Base-by-base conservation (phyloP, 1,140 invertebrate species). In the Solen grandis region DNA sequence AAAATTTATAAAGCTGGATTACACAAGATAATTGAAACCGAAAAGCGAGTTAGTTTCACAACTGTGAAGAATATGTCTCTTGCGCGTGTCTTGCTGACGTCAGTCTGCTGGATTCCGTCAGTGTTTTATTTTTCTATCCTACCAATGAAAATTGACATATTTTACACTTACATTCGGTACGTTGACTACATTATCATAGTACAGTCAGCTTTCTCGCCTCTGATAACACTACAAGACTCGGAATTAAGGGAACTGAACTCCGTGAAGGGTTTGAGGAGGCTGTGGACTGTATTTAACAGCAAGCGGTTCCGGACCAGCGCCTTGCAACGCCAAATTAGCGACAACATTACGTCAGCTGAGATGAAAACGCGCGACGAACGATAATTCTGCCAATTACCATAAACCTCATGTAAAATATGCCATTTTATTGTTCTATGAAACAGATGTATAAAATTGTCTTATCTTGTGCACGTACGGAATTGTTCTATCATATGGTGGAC, bases 211-310 rank as follows among this genome's bases (percentile, higher is more conserved):
- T 8, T 73, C 3, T 73, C 70, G 4, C 70, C 70, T 1, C 29
- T 59, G 5, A 57, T 73, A 14, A 59, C 70, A 10, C 59, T 73
- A 57, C 57, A 73, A 14, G 70, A 73, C 29, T 35, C 70, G 16
- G 70, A 73, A 8, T 73, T 73, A 33, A 19, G 55, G 13, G 70
- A 73, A n/a, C 41, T 10, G 19, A 19, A n/a, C n/a, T n/a, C n/a
- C n/a, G n/a, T n/a, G n/a, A n/a, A n/a, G n/a, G n/a, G n/a, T n/a
- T n/a, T n/a, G n/a, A n/a, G n/a, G n/a, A n/a, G n/a, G n/a, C n/a
- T n/a, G n/a, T n/a, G n/a, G n/a, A n/a, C n/a, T n/a, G n/a, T n/a
- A n/a, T n/a, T n/a, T n/a, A n/a, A n/a, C n/a, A n/a, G n/a, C n/a
- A n/a, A n/a, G n/a, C n/a, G n/a, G n/a, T n/a, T n/a, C n/a, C n/a